Conservation (phyloP, 2,888 invertebrate species). For the Drosophila falleni region DNA sequence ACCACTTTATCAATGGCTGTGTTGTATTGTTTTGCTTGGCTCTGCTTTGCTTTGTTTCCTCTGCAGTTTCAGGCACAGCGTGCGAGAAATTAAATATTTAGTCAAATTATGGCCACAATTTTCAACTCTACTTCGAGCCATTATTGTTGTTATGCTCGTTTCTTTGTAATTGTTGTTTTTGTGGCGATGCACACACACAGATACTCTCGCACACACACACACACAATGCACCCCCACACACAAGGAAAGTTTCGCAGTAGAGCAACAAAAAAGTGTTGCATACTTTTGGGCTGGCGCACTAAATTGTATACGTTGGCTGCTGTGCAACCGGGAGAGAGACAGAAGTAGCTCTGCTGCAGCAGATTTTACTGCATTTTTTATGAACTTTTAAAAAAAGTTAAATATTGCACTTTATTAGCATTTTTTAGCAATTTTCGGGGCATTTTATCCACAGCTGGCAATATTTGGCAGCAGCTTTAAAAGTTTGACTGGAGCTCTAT, state of each 20-base stretch:
- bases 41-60: constrained; percentile 25
- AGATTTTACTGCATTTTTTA: constrained; percentile 24
- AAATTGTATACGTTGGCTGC: constrained; percentile 17
- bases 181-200: constrained; percentile 14
- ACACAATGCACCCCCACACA: constrained; percentile 1
- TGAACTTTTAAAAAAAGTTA: constrained; percentile 29
- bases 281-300: constrained; percentile 50
- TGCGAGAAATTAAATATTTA: constrained; percentile 76
- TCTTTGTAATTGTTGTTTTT: constrained; percentile 61
- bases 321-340: neutral
- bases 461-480: constrained; percentile 19
- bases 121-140: constrained; percentile 46
- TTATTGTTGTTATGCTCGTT: constrained; percentile 30
- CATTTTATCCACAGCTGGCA: constrained; percentile 20
- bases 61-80: constrained; percentile 45
- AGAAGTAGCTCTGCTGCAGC: neutral
- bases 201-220: constrained; percentile 1
- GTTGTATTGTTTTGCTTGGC: constrained; percentile 25
- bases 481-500: constrained; percentile 6
- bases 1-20: constrained; percentile 69
- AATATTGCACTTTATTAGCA: constrained; percentile 45
- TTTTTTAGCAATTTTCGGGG: constrained; percentile 25
- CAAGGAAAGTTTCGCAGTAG: constrained; percentile 14
- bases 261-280: constrained; percentile 51
- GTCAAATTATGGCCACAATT: constrained; percentile 78